Base-by-base conservation (phyloP, 2,888 invertebrate species). In the Zootermopsis nevadensis region DNA sequence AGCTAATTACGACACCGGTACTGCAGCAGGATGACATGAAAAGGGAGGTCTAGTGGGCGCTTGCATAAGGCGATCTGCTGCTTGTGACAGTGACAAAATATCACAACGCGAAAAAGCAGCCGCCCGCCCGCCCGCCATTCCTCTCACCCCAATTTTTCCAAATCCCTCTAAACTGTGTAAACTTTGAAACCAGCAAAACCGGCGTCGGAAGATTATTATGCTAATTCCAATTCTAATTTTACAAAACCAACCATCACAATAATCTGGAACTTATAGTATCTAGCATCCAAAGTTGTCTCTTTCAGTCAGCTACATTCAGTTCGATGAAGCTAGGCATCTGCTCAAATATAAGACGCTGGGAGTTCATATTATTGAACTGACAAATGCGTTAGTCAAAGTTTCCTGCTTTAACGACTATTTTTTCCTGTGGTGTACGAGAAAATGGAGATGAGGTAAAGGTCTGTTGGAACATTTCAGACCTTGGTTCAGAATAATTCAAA, bases 131-230 rank as follows among this genome's bases (percentile, higher is more conserved):
- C 60, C n/a, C 1, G 8, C n/a, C 60, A n/a, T n/a, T n/a, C 27
- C 74, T 30, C 74, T 30, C 74, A 3, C 74, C n/a, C 35, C 74
- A 38, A 1, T 38, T 74, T 31, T 31, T 69, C 7, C 74, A 74
- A 74, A 38, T 74, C 74, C 74, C 35, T 74, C n/a, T 38, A 74
- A 69, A 69, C 77, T 19, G 77, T 77, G 77, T 55, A 55, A 79
- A 79, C 60, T 79, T 79, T 55, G 79, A 79, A 66, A 35, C 55
- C 79, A 79, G 79, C 79, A 79, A 79, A 79, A 79, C 55, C 79
- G 15, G 27, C 77, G 53, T 53, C 31, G 48, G 53, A 79, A 35
- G 55, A 66, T 35, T 79, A 79, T 79, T 79, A 79, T 79, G 79
- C 79, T 79, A 79, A 79, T 79, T 66, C 66, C 35, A 66, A n/a